Evolutionary conservation across 2,888 invertebrate genomes (phyloP), one percentile per base, ranked within the genome.

Genomic region (Bedellia somnulentella): DNA sequence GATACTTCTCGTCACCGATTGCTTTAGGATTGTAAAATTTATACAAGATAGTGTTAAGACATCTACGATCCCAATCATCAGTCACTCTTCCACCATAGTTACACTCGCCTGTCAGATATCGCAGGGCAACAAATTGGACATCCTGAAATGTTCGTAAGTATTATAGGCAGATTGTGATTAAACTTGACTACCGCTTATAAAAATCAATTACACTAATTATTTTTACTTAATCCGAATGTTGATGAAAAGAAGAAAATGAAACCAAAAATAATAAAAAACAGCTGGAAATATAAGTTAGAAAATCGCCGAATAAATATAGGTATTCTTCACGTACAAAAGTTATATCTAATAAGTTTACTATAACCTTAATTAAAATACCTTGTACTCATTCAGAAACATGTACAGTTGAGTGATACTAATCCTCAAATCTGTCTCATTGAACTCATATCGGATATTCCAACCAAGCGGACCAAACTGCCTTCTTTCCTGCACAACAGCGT

Each of bases 1-100:
- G 75, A 46, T 86, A 87, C 23, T 81, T 71, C 1, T 77, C 75
- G 24, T 81, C 66, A 29, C 80, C 76, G 3, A 93, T 76, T 4
- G 90, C 77, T 23, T 67, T 75, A 5, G 81, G 77, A 47, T 84
- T 86, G 61, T 92, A 95, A 59, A 88, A 95, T 46, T 86, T 86
- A 31, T 59, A 64, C 21, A 96, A 70, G 35, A 95, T 86, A 0
- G 94, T 93, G 46, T 82, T 84, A 28, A 96, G 79, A 12, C 87
- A 87, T 30, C 95, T 79, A 12, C 94, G 79, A 67, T 97, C 96
- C 93, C 93, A 93, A 53, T 93, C 92, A 52, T 97, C 96, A 0
- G 95, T 96, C 3, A 97, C 94, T 36, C 93, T 82, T 0, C 96
- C 96, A 4, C 96, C 96, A 54, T 96, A 97, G 76, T 95, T 95